These are phyloP conservation scores for Epirrita christyi DNA, from an alignment of 2,888 invertebrate species.

Conservation along the genomic window DNA sequence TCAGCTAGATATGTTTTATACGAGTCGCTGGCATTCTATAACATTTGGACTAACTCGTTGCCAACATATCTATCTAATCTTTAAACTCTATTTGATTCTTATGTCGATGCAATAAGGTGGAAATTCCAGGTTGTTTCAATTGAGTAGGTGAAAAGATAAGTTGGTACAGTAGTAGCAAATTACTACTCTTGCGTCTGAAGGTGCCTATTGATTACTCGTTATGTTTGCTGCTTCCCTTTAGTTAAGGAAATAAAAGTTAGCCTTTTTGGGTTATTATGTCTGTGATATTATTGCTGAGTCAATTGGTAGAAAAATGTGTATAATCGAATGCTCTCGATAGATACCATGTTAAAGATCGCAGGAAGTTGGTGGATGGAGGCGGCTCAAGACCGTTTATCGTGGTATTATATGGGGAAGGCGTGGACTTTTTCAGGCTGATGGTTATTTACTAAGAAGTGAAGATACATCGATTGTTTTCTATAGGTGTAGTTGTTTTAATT, in stretches of 20 bases:
- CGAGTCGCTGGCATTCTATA: constrained; percentile 60
- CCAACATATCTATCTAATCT: constrained; percentile 26
- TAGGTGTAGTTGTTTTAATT: too few relatives aligned
- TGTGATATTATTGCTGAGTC: constrained; percentile 4
- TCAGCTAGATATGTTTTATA: constrained; percentile 64
- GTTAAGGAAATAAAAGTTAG: constrained; percentile 27
- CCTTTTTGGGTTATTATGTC: neutral
- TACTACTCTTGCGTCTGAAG: constrained; percentile 44
- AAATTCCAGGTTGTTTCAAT: neutral
- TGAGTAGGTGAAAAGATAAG: constrained; percentile 5
- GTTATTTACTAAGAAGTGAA: too few relatives aligned
- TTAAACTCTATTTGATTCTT: neutral
- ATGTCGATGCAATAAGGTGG: neutral
- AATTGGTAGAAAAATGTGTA: neutral
- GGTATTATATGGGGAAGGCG: too few relatives aligned
- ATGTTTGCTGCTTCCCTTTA: constrained; percentile 43
- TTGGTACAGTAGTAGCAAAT: constrained; percentile 42
- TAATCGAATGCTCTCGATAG: too few relatives aligned
- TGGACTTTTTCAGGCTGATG: too few relatives aligned
- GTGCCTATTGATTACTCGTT: constrained; percentile 49
- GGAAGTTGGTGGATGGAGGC: too few relatives aligned
- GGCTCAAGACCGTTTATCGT: too few relatives aligned
- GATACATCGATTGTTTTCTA: too few relatives aligned
- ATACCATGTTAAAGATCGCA: too few relatives aligned
- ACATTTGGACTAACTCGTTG: constrained; percentile 45